Percentiles rank a stretch among this genome's conserved stretches.
These are phyloP conservation scores for Seriola aureovittata DNA, from an alignment of 2,113 vertebrate species.

Conservation along the genomic window DNA sequence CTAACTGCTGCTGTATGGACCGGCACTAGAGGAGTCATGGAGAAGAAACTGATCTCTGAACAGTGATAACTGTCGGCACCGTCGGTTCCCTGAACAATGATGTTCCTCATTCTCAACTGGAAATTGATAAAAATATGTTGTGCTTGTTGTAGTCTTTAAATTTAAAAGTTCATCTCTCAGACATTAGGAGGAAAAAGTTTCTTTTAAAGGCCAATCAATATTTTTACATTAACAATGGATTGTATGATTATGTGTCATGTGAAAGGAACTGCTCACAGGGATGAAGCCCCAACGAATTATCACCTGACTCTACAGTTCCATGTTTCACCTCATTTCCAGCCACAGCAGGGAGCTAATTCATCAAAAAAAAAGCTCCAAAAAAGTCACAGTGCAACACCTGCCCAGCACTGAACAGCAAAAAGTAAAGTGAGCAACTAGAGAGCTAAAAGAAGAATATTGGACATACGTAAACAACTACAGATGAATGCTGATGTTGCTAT, in stretches of 20 bases:
- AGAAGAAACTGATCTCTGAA: constrained; percentile 43
- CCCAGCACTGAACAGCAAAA: neutral
- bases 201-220: neutral
- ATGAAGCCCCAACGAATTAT: neutral
- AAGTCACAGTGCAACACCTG: neutral
- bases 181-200: neutral
- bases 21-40: constrained; percentile 23
- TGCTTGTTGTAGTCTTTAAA: neutral
- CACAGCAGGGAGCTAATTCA: neutral
- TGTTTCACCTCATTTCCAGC: neutral
- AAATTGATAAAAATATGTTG: constrained; percentile 15
- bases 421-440: too few relatives aligned
- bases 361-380: too few relatives aligned
- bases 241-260: neutral
- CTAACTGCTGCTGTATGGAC: constrained; percentile 24
- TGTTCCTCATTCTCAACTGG: constrained; percentile 18
- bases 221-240: neutral
- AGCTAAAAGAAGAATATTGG: neutral
- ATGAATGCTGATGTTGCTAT: neutral
- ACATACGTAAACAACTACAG: neutral
- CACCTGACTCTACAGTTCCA: neutral
- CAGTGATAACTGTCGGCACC: constrained; percentile 36
- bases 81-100: constrained; percentile 26
- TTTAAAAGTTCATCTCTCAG: neutral
- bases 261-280: neutral